These are phyloP conservation scores for Lycorma delicatula DNA, from an alignment of 1,140 invertebrate genomes.

Conservation along the genomic window DNA sequence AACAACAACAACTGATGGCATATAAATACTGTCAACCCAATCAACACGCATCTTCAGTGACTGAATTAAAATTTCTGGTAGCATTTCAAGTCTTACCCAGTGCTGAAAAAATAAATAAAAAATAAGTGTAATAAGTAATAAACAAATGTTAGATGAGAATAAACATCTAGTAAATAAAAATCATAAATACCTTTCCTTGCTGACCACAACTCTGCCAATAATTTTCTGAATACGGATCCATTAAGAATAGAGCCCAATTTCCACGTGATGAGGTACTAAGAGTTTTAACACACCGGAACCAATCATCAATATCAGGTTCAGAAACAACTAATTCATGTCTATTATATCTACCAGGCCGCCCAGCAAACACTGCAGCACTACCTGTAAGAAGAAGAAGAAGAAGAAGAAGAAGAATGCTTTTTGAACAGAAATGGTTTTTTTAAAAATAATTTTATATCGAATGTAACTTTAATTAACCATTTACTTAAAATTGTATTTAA, in stretches of 20 bases:
- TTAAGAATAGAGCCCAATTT: slow-evolving; percentile 55
- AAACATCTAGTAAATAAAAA: no score
- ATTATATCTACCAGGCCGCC: slow-evolving; percentile 55
- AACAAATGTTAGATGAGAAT: no score
- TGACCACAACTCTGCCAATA: slow-evolving; percentile 75
- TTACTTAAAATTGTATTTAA: no score
- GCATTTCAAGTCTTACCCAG: slow-evolving; percentile 91
- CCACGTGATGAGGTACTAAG: slow-evolving; percentile 71
- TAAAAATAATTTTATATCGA: no score
- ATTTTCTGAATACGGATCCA: slow-evolving; percentile 50
- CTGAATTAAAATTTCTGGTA: slow-evolving; percentile 71
- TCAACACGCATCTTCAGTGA: slow-evolving; percentile 71
- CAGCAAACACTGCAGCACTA: slow-evolving; percentile 53
- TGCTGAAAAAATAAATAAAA: no score
- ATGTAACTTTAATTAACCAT: no score
- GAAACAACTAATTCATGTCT: slow-evolving; percentile 21
- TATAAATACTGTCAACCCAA: slow-evolving; percentile 76
- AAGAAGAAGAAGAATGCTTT: no score
- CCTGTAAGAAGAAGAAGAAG: no score
- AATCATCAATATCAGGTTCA: slow-evolving; percentile 46
- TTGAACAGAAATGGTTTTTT: no score
- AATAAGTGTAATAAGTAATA: no score
- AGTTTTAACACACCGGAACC: slow-evolving; percentile 66
- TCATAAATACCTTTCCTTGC: slow-evolving; percentile 57
- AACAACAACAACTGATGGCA: slow-evolving; percentile 73